phyloP scores from a whole-genome alignment of 2,113 vertebrate genomes.

The Thermophis baileyi region DNA sequence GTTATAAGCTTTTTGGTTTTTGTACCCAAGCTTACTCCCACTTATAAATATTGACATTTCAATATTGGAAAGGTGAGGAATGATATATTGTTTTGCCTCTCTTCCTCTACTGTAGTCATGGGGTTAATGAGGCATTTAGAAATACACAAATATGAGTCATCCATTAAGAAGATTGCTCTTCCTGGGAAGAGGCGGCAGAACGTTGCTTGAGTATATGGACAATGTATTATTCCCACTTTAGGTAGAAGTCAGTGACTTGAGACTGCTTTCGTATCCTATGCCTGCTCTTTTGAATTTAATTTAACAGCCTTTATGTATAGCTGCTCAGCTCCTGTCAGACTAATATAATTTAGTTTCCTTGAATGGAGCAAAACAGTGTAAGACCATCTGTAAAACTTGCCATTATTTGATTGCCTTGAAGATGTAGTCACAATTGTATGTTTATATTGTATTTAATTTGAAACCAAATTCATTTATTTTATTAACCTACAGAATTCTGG shows the following conservation, averaged over 20 bases:
- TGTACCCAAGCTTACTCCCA: not conserved
- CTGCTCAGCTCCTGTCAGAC: not conserved
- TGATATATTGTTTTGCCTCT: conserved; percentile 17
- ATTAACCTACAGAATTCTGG: not conserved
- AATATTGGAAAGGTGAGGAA: conserved; percentile 8
- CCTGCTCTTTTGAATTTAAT: not conserved
- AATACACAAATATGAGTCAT: not conserved
- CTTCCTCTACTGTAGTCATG: conserved; percentile 31
- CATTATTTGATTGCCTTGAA: not conserved
- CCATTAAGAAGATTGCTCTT: conserved; percentile 35
- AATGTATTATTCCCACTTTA: not conserved
- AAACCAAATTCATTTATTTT: not conserved
- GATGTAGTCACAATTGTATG: not conserved
- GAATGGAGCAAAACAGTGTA: not conserved
- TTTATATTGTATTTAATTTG: not conserved
- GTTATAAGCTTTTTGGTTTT: conserved; percentile 15
- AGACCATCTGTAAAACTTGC: not conserved
- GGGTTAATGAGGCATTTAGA: conserved; percentile 15
- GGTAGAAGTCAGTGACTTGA: not conserved
- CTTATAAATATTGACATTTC: conserved; percentile 42
- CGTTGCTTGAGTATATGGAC: not conserved
- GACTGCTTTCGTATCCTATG: not conserved
- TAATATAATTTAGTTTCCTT: not conserved
- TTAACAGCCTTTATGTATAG: not conserved
- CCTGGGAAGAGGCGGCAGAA: conserved; percentile 29